Conservation (phyloP, 2,888 invertebrate genomes). For the Therioaphis trifolii region DNA sequence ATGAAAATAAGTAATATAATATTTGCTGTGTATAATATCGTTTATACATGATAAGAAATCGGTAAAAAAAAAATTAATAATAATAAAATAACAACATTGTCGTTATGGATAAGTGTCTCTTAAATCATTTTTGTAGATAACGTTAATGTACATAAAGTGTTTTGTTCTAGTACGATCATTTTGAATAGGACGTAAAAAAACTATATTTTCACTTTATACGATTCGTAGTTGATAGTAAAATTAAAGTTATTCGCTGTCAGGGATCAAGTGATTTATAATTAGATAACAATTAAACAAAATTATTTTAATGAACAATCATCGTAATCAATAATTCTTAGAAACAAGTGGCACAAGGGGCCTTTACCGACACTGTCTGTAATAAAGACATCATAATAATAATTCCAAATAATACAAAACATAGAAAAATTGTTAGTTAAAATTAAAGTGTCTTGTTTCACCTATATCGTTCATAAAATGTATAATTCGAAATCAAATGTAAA, state of each 20-base stretch:
- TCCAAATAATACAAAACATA: neutral
- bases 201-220: conserved; percentile 47
- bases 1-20: neutral
- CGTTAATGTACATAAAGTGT: conserved; percentile 47
- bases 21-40: neutral
- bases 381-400: conserved; percentile 11
- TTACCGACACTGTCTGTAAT: conserved; percentile 6
- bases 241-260: conserved; percentile 41
- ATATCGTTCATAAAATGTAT: no score
- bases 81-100: conserved; percentile 43
- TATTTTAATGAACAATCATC: conserved; percentile 41
- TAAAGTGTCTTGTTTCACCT: no score
- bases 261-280: conserved; percentile 59
- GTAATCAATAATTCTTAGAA: conserved; percentile 43
- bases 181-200: conserved; percentile 41
- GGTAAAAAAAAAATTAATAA: conserved; percentile 3
- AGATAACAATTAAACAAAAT: conserved; percentile 56
- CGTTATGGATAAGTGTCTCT: conserved; percentile 48
- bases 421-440: no score
- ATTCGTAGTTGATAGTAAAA: conserved; percentile 40
- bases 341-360: conserved; percentile 17
- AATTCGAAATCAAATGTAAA: no score
- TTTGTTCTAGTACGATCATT: conserved; percentile 27
- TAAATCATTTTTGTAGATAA: conserved; percentile 50
- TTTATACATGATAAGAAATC: conserved; percentile 27